phyloP scores from a whole-genome alignment of 2,113 vertebrate species.

The Antechinus stuartii region DNA sequence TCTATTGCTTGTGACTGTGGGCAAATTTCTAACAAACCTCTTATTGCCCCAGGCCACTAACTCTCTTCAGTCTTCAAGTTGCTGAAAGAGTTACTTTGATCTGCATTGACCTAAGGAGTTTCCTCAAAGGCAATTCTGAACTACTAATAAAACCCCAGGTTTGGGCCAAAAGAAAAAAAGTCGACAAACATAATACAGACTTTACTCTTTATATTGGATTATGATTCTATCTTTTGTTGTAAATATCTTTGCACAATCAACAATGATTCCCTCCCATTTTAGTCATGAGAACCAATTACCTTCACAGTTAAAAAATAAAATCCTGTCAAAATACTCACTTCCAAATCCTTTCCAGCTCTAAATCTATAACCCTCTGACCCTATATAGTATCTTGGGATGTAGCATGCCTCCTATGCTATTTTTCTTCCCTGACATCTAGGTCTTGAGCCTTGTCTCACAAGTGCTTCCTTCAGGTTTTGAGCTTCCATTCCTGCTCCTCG shows the following conservation, averaged over 20 bases:
- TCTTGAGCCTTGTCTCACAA: background rate
- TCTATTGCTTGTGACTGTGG: background rate
- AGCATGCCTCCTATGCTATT: conserved; percentile 6
- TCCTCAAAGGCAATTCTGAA: background rate
- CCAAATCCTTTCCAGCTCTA: conserved; percentile 20
- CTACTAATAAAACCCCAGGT: background rate
- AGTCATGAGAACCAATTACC: conserved; percentile 12
- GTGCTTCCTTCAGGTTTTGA: background rate
- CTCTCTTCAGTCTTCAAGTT: background rate
- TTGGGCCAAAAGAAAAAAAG: background rate
- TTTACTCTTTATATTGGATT: background rate
- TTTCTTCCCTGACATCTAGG: background rate
- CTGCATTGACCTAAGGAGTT: background rate
- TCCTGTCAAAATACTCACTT: conserved; percentile 18
- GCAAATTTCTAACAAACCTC: background rate
- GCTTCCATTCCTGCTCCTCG: background rate
- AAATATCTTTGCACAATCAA: background rate
- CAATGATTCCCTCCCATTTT: conserved; percentile 16
- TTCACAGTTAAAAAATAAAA: conserved; percentile 50
- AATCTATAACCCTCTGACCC: background rate
- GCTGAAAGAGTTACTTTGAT: background rate
- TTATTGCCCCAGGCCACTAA: background rate
- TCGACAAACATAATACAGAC: background rate
- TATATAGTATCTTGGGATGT: background rate
- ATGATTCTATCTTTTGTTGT: background rate